Percentiles rank a stretch among this genome's conserved stretches.
phyloP scores from a whole-genome alignment of 92 coral and sea anemone genomes.

The Parazoanthus atlanticus region DNA sequence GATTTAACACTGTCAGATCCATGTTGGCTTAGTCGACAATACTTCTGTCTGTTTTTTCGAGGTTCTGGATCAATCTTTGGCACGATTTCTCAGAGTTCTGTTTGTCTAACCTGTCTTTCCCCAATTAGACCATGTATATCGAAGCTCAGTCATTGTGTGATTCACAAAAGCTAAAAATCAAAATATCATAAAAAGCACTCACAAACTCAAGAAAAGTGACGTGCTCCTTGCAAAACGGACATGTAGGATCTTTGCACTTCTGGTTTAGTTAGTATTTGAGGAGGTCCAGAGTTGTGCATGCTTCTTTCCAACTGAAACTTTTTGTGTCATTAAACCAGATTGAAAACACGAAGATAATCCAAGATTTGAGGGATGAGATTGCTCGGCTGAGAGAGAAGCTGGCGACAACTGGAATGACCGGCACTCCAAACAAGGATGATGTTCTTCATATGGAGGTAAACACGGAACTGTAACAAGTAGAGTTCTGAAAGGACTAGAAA shows the following conservation, averaged over 20 bases:
- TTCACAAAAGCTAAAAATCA: too few relatives aligned
- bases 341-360: conserved; percentile 92
- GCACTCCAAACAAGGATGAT: conserved; percentile 86
- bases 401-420: conserved; percentile 70
- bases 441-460: conserved; percentile 94
- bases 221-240: too few relatives aligned
- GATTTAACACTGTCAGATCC: too few relatives aligned
- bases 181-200: too few relatives aligned
- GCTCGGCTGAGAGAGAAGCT: conserved; percentile 90
- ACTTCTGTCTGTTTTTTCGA: background rate
- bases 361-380: conserved; percentile 91
- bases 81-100: too few relatives aligned
- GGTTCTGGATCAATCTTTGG: too few relatives aligned
- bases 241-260: background rate
- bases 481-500: too few relatives aligned
- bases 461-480: too few relatives aligned
- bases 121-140: background rate
- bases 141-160: background rate
- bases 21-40: too few relatives aligned
- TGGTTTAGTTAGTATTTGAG: too few relatives aligned
- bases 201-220: too few relatives aligned
- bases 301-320: background rate
- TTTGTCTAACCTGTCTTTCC: background rate
- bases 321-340: conserved; percentile 62
- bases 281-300: background rate